These are phyloP conservation scores for Drosophila diplacantha DNA, from an alignment of 2,888 invertebrate species.

Conservation along the genomic window DNA sequence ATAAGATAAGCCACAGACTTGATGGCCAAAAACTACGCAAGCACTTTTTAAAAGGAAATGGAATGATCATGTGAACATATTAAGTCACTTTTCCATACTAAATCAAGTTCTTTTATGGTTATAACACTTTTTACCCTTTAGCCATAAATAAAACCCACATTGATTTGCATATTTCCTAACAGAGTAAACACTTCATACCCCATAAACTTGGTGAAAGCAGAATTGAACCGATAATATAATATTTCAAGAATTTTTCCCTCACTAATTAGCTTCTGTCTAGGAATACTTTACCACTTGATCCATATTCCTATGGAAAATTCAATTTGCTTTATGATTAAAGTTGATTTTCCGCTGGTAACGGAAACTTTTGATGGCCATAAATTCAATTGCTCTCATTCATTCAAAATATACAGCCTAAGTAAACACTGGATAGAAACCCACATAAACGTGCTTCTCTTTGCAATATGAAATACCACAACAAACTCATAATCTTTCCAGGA, in stretches of 20 bases:
- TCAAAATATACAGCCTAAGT: conserved; percentile 12
- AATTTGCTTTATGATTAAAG: conserved; percentile 9
- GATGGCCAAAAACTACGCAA: conserved; percentile 6
- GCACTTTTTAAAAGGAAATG: not conserved
- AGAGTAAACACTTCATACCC: conserved; percentile 1
- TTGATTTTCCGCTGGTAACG: conserved; percentile 9
- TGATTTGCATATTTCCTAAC: conserved; percentile 5
- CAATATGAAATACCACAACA: conserved; percentile 11
- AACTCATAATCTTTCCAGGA: conserved; percentile 26
- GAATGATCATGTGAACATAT: not conserved
- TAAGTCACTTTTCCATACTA: not conserved
- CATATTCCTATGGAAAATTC: not conserved
- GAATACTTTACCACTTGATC: not conserved
- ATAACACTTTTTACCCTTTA: not conserved
- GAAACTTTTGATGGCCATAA: conserved; percentile 21
- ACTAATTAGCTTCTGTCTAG: not conserved
- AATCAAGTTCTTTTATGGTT: not conserved
- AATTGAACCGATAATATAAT: not conserved
- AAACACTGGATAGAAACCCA: conserved; percentile 16
- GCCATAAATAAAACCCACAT: conserved; percentile 6
- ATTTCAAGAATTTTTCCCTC: not conserved
- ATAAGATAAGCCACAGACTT: conserved; percentile 32
- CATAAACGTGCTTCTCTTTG: conserved; percentile 2
- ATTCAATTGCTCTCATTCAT: conserved; percentile 14
- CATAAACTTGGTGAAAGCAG: not conserved